Evolutionary conservation across 1,140 invertebrate species (phyloP), one percentile per base, ranked within the genome.

Genomic region (Drosophila persimilis): DNA sequence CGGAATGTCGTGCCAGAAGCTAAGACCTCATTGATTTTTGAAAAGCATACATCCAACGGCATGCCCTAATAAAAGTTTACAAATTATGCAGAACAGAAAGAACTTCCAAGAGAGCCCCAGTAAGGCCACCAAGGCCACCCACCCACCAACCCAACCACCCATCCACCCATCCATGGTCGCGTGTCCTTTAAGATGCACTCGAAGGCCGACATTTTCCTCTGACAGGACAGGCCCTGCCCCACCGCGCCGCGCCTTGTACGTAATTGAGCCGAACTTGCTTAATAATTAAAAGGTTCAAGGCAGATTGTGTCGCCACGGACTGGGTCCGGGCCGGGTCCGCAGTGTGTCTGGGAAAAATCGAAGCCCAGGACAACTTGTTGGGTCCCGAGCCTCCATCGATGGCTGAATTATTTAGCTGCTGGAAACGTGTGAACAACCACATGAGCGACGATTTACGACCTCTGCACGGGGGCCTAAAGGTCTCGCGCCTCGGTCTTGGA

Each of bases 261-360:
- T 39, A 80, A 80, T 80, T 80, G 80, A 72, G 41, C 13, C 46
- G 6, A 41, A 29, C 55, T 56, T 26, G n/a, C 63, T 80, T 43
- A 63, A 80, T 72, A 76, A 80, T 76, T 75, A 13, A 80, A 76
- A 80, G 73, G 72, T 69, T 73, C 55, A 67, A 76, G 66, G 62
- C 39, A 45, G 24, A 48, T 22, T 6, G 41, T 46, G 56, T 39
- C 57, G 43, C 54, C 39, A 17, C 24, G 35, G 17, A 15, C 20
- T 39, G 51, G 41, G 8, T n/a, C 17, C 17, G 31, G 6, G 7
- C 31, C 31, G 31, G 17, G 35, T 1, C 4, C 3, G 35, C 11
- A 5, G 11, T 13, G 22, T 29, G 58, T 31, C 64, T 77, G 71
- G 71, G 74, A 77, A 77, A 77, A 73, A 45, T 11, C 20, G 13